phyloP scores from a whole-genome alignment of 2,113 vertebrate species.

The Macquaria australasica region DNA sequence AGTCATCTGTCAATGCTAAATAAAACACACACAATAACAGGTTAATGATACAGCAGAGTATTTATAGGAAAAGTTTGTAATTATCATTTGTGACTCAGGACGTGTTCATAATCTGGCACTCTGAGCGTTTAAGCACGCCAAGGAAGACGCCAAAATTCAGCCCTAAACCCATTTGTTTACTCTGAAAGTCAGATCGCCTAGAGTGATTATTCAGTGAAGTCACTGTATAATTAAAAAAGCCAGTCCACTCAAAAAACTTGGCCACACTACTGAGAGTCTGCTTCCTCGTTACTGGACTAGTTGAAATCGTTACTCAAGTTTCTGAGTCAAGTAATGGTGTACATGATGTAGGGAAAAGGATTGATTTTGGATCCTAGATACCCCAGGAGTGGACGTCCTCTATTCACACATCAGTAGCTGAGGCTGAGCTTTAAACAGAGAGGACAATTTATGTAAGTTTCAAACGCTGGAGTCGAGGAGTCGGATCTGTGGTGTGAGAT shows the following conservation, averaged over 20 bases:
- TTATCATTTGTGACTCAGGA: conserved; percentile 54
- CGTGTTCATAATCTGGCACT: conserved; percentile 56
- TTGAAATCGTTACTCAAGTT: conserved; percentile 38
- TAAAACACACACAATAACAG: conserved; percentile 8
- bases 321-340: conserved; percentile 28
- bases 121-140: conserved; percentile 33
- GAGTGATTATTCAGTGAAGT: conserved; percentile 60
- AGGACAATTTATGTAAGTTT: conserved; percentile 49
- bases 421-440: conserved; percentile 50
- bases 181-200: conserved; percentile 48
- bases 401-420: conserved; percentile 43
- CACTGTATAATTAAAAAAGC: conserved; percentile 50
- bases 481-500: conserved; percentile 21
- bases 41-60: conserved; percentile 30
- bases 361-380: conserved; percentile 49
- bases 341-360: conserved; percentile 29
- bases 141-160: conserved; percentile 52
- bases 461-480: conserved; percentile 33
- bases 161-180: conserved; percentile 65
- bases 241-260: conserved; percentile 43
- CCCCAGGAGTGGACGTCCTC: conserved; percentile 19
- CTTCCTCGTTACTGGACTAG: conserved; percentile 34
- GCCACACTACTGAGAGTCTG: conserved; percentile 36
- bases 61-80: conserved; percentile 55
- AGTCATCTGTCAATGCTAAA: conserved; percentile 20